Percentiles rank a stretch among this genome's conserved stretches.
phyloP scores from a whole-genome alignment of 2,797 vertebrate species.

The Lutjanus campechanus region DNA sequence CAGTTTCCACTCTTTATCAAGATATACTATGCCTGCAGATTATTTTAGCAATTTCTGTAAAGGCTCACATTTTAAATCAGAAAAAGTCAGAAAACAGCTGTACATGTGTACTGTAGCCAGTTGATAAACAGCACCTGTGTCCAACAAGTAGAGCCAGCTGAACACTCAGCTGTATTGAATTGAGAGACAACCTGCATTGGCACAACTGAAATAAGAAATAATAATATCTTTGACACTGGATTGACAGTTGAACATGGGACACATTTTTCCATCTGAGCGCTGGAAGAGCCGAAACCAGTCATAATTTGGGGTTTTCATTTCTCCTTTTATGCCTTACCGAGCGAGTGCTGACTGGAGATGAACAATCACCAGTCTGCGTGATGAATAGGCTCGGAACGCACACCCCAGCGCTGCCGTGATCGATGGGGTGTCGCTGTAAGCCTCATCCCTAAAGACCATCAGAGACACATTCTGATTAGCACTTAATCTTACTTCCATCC shows the following conservation, averaged over 20 bases:
- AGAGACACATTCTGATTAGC: conserved; percentile 75
- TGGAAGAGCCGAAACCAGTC: conserved; percentile 28
- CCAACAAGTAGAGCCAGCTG: conserved; percentile 8
- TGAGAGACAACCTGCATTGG: conserved; percentile 28
- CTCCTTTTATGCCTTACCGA: conserved; percentile 41
- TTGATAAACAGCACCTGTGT: conserved; percentile 18
- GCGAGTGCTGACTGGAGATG: conserved; percentile 55
- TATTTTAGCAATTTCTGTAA: neutral
- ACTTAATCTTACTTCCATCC: conserved; percentile 71
- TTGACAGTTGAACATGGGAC: conserved; percentile 55
- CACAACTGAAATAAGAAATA: conserved; percentile 47
- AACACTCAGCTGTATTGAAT: conserved; percentile 5
- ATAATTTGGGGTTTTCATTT: conserved; percentile 56
- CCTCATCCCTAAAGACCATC: conserved; percentile 68
- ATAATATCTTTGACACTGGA: conserved; percentile 31
- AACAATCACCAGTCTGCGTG: conserved; percentile 66
- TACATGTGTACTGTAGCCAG: neutral
- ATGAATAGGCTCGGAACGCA: conserved; percentile 49
- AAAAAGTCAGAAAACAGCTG: neutral
- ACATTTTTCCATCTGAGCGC: conserved; percentile 57
- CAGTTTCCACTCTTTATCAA: neutral
- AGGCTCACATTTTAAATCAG: neutral
- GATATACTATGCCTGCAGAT: neutral
- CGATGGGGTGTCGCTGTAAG: conserved; percentile 68
- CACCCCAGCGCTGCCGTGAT: conserved; percentile 62